These are phyloP conservation scores for Nasonovia ribisnigri DNA, from an alignment of 2,888 invertebrate species.

Conservation along the genomic window DNA sequence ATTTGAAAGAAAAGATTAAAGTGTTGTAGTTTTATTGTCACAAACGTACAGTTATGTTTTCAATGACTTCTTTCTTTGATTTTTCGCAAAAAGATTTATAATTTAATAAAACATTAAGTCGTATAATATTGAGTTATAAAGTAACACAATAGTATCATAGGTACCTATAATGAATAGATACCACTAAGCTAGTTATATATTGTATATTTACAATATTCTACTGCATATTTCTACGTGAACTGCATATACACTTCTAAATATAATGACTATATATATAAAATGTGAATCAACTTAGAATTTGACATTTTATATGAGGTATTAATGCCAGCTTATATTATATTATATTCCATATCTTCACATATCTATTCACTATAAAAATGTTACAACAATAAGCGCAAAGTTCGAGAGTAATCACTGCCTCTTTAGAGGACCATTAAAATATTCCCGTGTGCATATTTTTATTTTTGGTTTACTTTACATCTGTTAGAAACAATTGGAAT, in stretches of 20 bases:
- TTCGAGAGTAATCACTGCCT: not conserved
- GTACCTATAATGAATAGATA: not conserved
- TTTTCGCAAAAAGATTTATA: not conserved
- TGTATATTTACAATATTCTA: not conserved
- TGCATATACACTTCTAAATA: not conserved
- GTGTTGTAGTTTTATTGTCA: not conserved
- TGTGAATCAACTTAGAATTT: not conserved
- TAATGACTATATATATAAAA: not conserved
- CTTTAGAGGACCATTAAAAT: not conserved
- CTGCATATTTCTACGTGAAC: too few species aligned
- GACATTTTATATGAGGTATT: constrained; percentile 28
- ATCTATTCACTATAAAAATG: not conserved
- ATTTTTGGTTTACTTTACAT: not conserved
- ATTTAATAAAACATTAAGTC: not conserved
- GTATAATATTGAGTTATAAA: not conserved
- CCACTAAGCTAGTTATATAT: too few species aligned
- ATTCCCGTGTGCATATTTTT: not conserved
- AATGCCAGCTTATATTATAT: not conserved
- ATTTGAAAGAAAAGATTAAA: not conserved
- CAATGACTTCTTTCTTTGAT: not conserved
- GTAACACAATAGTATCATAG: not conserved
- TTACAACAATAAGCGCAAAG: not conserved
- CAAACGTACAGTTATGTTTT: not conserved
- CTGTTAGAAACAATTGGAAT: not conserved
- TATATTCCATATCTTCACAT: constrained; percentile 21